Conservation (phyloP, 2,113 vertebrate species). For the Tupaia chinensis region DNA sequence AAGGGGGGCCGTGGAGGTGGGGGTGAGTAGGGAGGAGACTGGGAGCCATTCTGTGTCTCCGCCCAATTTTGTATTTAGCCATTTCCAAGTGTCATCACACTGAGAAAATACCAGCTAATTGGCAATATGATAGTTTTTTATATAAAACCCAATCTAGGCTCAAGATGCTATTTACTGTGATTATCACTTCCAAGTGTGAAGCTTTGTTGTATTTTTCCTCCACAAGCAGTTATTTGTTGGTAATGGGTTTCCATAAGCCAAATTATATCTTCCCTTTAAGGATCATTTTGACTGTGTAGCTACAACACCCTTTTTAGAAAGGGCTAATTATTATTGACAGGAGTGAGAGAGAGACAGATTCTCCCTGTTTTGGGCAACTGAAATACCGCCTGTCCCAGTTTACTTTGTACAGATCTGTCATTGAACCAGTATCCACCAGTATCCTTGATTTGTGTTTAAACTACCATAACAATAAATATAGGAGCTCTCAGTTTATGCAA, state of each 20-base stretch:
- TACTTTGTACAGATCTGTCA: not conserved
- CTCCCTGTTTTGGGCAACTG: conserved; percentile 44
- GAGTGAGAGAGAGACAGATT: conserved; percentile 55
- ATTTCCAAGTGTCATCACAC: conserved; percentile 61
- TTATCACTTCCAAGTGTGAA: conserved; percentile 55
- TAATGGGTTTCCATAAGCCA: conserved; percentile 75
- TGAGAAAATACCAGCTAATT: conserved; percentile 72
- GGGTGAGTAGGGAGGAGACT: not conserved
- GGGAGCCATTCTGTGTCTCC: not conserved
- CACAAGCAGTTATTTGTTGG: conserved; percentile 68
- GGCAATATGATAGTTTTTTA: conserved; percentile 55
- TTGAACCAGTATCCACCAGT: not conserved
- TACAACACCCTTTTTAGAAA: conserved; percentile 69
- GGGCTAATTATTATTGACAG: conserved; percentile 79
- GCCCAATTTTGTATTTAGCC: conserved; percentile 53
- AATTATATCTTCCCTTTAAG: conserved; percentile 74
- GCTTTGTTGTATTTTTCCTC: conserved; percentile 61
- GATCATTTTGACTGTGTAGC: conserved; percentile 66
- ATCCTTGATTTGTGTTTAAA: conserved; percentile 56
- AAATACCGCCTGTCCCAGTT: conserved; percentile 41
- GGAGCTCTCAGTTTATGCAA: conserved; percentile 3
- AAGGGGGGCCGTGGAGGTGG: not conserved
- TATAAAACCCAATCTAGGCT: not conserved
- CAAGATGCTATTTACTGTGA: not conserved
- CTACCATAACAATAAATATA: conserved; percentile 50